Percentiles rank a stretch among this genome's conserved stretches.
phyloP scores from a whole-genome alignment of 2,797 vertebrate species.

The Myioborus miniatus region DNA sequence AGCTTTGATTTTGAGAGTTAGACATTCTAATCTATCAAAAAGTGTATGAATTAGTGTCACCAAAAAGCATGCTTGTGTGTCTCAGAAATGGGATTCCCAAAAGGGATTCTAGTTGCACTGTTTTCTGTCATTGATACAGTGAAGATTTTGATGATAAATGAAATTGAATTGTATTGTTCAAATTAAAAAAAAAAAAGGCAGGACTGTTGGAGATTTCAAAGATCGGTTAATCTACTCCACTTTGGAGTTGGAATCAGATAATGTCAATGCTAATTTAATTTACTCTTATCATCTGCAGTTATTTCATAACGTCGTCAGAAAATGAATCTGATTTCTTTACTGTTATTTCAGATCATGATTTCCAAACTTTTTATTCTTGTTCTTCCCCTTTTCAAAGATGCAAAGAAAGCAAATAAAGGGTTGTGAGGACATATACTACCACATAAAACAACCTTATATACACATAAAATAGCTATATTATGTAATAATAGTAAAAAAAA shows the following conservation, averaged over 20 bases:
- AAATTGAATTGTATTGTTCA: conserved; percentile 5
- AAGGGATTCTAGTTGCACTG: not conserved
- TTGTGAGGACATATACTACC: not conserved
- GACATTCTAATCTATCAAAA: not conserved
- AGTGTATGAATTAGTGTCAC: not conserved
- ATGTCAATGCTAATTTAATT: not conserved
- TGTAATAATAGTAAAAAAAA: not conserved
- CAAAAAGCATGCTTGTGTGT: not conserved
- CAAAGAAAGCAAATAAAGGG: not conserved
- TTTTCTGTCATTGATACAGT: conserved; percentile 42
- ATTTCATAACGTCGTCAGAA: not conserved
- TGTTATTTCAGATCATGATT: not conserved
- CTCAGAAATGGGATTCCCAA: not conserved
- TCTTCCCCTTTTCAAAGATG: not conserved
- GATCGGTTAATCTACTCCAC: not conserved
- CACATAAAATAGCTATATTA: not conserved
- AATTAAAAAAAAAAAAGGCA: not conserved
- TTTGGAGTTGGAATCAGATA: not conserved
- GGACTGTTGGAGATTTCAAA: not conserved
- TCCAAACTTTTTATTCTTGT: not conserved
- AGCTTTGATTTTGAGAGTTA: not conserved
- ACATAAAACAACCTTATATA: not conserved
- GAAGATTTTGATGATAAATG: conserved; percentile 25
- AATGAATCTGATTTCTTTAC: not conserved
- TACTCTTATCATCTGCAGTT: not conserved